Base-by-base conservation (phyloP, 2,888 invertebrate species). In the Argyresthia goedartella region DNA sequence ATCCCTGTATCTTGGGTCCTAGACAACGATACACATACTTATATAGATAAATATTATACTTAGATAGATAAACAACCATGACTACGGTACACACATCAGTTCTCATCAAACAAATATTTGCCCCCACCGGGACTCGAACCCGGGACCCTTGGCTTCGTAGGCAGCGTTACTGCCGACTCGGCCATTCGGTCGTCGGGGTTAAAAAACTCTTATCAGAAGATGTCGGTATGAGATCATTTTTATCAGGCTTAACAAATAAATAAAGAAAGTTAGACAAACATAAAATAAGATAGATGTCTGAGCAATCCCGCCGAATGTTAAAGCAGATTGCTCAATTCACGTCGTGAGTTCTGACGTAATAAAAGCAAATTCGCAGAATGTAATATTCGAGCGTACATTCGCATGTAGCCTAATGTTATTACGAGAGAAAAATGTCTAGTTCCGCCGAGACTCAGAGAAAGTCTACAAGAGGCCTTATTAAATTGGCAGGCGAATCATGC, bases 261-360 rank as follows among this genome's bases (percentile, higher is more conserved):
- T 39, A 39, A 39, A 39, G 8, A 39, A 36, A 8, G 9, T 36
- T 7, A 36, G 9, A 39, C 3, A 39, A 3, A 39, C 39, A 39
- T 39, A 39, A 39, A 39, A 39, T 39, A 39, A 9, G 39, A 39
- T 2, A 39, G 8, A 9, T 39, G 4, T 39, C 39, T 39, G 10
- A 39, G 39, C 39, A 39, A 25, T 25, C 6, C 25, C 25, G 25
- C 6, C 25, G 2, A 25, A 25, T 25, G 25, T 25, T 25, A 25
- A 6, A 25, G 25, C 69, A 57, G 58, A 47, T 13, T 52, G 52
- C n/a, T 50, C 50, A 51, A 25, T 46, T 46, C 46, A 25, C 46
- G 46, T 33, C 25, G 25, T 25, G n/a, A 46, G 25, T 25, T 16
- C 46, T 46, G 25, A 46, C 46, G 11, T 33, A 46, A 46, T 46